phyloP scores from a whole-genome alignment of 2,888 invertebrate species.

The Nomada fucata region DNA sequence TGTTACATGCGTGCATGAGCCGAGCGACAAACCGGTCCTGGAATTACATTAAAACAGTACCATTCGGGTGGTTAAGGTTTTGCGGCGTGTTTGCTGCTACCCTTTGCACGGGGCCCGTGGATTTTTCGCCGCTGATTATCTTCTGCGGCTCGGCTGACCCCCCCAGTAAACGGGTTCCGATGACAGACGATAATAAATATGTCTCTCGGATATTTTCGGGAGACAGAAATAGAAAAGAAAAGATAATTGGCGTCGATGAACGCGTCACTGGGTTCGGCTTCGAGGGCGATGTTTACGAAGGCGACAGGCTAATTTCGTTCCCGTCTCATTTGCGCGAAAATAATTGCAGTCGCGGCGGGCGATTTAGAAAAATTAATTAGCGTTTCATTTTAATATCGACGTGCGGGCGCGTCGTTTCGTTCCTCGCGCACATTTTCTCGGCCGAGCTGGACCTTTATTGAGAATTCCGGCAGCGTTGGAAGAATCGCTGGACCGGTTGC shows the following conservation, averaged over 20 bases:
- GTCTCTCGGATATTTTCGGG: no score
- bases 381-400: conserved; percentile 40
- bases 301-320: conserved; percentile 30
- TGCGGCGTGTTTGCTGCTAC: conserved; percentile 61
- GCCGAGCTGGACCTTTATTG: conserved; percentile 17
- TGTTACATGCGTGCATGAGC: conserved; percentile 70
- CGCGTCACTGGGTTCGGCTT: conserved; percentile 10
- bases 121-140: conserved; percentile 44
- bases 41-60: conserved; percentile 76
- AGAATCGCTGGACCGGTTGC: conserved; percentile 1
- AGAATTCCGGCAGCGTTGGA: conserved; percentile 32
- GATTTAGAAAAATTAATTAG: conserved; percentile 53
- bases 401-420: no score
- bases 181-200: not conserved
- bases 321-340: conserved; percentile 30
- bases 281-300: conserved; percentile 32
- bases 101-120: conserved; percentile 31
- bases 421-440: not conserved
- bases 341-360: conserved; percentile 22
- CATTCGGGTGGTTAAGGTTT: conserved; percentile 71
- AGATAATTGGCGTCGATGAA: no score
- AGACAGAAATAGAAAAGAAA: no score
- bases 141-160: not conserved
- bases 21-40: conserved; percentile 75
- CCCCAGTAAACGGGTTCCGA: not conserved